Evolutionary conservation across 2,113 vertebrate genomes (phyloP).

Genomic region (Parus major): DNA sequence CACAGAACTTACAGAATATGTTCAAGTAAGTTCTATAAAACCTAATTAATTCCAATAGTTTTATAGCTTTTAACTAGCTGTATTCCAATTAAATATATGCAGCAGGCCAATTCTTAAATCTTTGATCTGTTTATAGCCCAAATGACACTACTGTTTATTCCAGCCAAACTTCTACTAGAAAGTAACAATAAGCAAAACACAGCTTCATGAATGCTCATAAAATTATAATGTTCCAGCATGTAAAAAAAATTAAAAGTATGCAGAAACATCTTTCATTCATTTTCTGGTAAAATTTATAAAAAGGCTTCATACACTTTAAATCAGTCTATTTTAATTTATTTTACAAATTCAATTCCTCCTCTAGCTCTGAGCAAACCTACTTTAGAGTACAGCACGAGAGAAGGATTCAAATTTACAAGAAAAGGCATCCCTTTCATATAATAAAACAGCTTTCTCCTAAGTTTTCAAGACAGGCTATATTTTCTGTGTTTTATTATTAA

Average conservation of each 20-base stretch:
- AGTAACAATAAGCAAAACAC: neutral
- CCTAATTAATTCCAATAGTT: neutral
- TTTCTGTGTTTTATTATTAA: slow-evolving; percentile 31
- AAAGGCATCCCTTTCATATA: neutral
- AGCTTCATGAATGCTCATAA: neutral
- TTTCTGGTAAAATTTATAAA: neutral
- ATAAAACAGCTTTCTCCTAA: neutral
- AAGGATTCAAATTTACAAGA: neutral
- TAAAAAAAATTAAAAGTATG: neutral
- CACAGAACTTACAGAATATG: neutral
- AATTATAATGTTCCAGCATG: neutral
- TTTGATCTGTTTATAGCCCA: neutral
- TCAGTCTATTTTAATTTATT: neutral
- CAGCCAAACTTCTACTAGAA: neutral
- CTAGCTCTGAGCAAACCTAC: neutral
- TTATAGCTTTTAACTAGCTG: neutral
- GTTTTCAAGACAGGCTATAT: neutral
- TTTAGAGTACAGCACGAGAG: neutral
- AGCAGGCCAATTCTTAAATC: neutral
- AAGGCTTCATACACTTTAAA: neutral
- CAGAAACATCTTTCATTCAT: neutral
- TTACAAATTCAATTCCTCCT: neutral
- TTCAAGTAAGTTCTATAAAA: neutral
- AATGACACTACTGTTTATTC: neutral
- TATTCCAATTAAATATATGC: neutral